Evolutionary conservation across 1,140 invertebrate genomes (phyloP).

Genomic region (Drosophila lowei): DNA sequence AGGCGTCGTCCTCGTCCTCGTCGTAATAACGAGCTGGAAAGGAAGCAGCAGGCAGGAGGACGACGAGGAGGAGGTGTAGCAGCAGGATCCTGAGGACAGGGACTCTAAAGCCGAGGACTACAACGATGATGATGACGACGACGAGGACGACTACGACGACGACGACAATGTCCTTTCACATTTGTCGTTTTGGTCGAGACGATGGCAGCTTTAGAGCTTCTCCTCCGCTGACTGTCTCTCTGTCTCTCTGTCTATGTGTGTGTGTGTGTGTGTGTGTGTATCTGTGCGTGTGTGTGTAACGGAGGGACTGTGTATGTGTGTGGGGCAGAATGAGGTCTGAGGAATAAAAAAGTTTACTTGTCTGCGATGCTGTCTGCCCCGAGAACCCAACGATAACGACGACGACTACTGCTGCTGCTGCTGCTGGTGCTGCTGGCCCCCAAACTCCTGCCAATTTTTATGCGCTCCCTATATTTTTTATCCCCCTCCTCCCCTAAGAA

Average conservation of each 20-base stretch:
- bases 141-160: conserved; percentile 38
- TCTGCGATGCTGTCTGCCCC: conserved; percentile 75
- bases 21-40: conserved; percentile 50
- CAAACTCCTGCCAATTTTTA: conserved; percentile 81
- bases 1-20: conserved; percentile 55
- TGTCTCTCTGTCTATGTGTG: conserved; percentile 13
- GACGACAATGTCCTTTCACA: conserved; percentile 80
- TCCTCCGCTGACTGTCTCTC: conserved; percentile 23
- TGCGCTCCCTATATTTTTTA: conserved; percentile 70
- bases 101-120: conserved; percentile 39
- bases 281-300: not conserved
- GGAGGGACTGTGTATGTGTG: conserved; percentile 26
- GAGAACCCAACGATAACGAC: not conserved
- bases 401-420: not conserved
- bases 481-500: conserved; percentile 21
- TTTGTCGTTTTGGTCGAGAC: conserved; percentile 77
- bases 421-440: conserved; percentile 1
- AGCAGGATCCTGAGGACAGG: conserved; percentile 10
- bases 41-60: conserved; percentile 23
- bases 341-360: conserved; percentile 56
- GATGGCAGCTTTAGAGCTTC: conserved; percentile 52
- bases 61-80: not conserved
- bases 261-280: not conserved
- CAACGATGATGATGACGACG: conserved; percentile 49
- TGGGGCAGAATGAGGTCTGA: not conserved